These are phyloP conservation scores for Rapana venosa DNA, from an alignment of 2,888 invertebrate genomes.

Conservation along the genomic window DNA sequence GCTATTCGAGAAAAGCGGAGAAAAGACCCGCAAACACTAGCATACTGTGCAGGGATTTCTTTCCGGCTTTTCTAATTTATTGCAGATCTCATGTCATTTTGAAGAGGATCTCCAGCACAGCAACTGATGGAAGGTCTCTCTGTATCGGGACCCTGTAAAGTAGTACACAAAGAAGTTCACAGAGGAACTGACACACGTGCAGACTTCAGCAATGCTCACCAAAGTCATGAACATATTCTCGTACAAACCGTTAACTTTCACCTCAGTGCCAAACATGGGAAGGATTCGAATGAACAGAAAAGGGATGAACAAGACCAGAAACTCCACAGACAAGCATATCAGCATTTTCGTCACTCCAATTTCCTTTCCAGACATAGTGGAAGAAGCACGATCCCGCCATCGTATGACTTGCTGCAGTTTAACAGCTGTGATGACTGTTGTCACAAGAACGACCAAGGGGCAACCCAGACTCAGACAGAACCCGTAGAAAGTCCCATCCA, in stretches of 20 bases:
- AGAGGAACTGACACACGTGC: neutral
- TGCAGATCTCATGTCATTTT: no score
- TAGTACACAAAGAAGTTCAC: no score
- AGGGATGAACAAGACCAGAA: conserved; percentile 32
- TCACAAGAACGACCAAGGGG: conserved; percentile 22
- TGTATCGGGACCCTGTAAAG: no score
- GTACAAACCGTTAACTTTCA: neutral
- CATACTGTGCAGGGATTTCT: no score
- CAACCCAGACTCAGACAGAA: neutral
- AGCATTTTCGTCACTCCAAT: conserved; percentile 33
- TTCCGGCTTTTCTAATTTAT: no score
- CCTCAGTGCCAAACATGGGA: neutral
- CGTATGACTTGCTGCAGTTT: neutral
- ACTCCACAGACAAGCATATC: conserved; percentile 28
- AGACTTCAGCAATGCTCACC: conserved; percentile 1
- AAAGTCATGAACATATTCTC: neutral
- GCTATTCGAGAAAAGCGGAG: no score
- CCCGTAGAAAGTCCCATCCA: conserved; percentile 29
- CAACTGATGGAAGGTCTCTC: no score
- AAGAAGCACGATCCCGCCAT: conserved; percentile 19
- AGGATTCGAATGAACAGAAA: neutral
- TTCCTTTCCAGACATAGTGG: conserved; percentile 19
- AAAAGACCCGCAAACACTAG: no score
- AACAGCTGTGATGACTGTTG: conserved; percentile 33
- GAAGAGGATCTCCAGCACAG: no score